Percentiles rank a stretch among this genome's conserved stretches.
These are phyloP conservation scores for Thamnaconus septentrionalis DNA, from an alignment of 2,113 vertebrate genomes.

Conservation along the genomic window DNA sequence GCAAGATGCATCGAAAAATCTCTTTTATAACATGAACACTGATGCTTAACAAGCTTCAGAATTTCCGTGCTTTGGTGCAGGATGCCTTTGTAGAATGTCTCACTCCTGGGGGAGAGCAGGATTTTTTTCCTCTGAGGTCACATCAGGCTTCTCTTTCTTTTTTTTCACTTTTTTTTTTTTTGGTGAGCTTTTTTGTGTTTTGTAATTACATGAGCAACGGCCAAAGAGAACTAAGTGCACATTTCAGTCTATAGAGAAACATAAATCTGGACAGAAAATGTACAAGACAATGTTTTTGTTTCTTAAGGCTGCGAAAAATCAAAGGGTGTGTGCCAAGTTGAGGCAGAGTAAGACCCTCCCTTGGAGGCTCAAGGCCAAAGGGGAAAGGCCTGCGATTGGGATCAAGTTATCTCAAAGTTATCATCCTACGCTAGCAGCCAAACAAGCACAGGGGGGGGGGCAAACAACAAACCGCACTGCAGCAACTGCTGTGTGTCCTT, in stretches of 20 bases:
- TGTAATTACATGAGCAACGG: not conserved
- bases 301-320: slow-evolving; percentile 3
- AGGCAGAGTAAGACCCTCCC: slow-evolving; percentile 5
- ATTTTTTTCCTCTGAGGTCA: slow-evolving; percentile 9
- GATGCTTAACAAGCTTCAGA: slow-evolving; percentile 55
- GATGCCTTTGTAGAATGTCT: slow-evolving; percentile 47
- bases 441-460: slow-evolving; percentile 8
- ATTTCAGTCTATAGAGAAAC: not conserved
- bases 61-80: slow-evolving; percentile 47
- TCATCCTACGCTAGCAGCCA: slow-evolving; percentile 25
- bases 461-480: slow-evolving; percentile 19
- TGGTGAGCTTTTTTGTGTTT: slow-evolving; percentile 14
- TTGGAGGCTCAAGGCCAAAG: slow-evolving; percentile 14
- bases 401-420: slow-evolving; percentile 20
- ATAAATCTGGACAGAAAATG: not conserved
- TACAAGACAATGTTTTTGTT: not conserved
- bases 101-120: slow-evolving; percentile 35
- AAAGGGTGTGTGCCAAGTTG: slow-evolving; percentile 17
- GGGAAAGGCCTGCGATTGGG: slow-evolving; percentile 29
- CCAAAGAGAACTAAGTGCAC: no score
- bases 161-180: slow-evolving; percentile 23
- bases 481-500: slow-evolving; percentile 19
- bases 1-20: slow-evolving; percentile 23
- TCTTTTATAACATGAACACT: slow-evolving; percentile 35
- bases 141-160: slow-evolving; percentile 15